phyloP scores from a whole-genome alignment of 2,797 vertebrate species.

The Pipistrellus kuhlii region DNA sequence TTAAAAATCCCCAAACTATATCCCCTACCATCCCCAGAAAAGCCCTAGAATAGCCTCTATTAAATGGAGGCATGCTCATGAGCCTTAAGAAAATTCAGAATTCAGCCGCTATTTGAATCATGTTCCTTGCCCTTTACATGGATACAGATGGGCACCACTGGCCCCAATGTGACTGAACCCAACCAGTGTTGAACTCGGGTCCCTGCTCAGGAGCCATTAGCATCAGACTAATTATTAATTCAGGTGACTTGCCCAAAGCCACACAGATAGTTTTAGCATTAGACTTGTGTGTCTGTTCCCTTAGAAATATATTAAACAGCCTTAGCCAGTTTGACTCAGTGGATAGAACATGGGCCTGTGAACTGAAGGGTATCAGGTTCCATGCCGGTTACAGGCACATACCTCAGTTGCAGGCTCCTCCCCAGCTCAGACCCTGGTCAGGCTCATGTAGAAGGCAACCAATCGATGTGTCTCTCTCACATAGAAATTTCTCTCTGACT shows the following conservation, averaged over 20 bases:
- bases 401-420: too few species aligned
- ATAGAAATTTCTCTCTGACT: too few species aligned
- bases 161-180: background rate
- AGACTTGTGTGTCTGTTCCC: background rate
- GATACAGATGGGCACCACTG: background rate
- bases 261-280: background rate
- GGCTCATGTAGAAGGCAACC: too few species aligned
- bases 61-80: background rate
- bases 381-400: too few species aligned
- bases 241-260: background rate
- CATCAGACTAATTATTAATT: background rate
- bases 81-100: conserved; percentile 5
- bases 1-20: background rate
- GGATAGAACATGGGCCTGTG: too few species aligned
- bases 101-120: background rate
- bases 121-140: background rate
- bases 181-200: background rate
- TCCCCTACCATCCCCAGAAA: background rate
- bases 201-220: background rate
- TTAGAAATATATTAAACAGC: conserved; percentile 48
- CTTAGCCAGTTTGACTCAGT: too few species aligned
- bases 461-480: too few species aligned
- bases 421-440: too few species aligned
- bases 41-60: background rate
- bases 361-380: too few species aligned